phyloP scores from a whole-genome alignment of 64 coral and sea anemone species.

The Pachyseris speciosa region DNA sequence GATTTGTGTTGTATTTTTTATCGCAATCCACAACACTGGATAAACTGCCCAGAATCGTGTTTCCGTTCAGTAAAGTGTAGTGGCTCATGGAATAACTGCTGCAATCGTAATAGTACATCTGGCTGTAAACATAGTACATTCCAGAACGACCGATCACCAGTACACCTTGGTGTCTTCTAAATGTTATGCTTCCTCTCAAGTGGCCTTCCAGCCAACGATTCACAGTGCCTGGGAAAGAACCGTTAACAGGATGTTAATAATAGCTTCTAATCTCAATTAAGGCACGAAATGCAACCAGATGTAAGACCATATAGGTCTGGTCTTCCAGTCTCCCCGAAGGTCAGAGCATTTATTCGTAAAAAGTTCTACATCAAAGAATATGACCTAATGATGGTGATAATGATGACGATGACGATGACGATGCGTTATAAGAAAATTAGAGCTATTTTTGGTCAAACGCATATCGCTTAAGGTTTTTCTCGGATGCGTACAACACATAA shows the following conservation, averaged over 20 bases:
- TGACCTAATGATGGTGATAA: too few relatives aligned
- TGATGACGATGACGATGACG: too few relatives aligned
- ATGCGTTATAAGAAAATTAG: too few relatives aligned
- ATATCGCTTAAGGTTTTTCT: too few relatives aligned
- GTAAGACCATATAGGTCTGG: too few relatives aligned
- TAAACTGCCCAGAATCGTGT: constrained; percentile 65
- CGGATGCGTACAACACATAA: too few relatives aligned
- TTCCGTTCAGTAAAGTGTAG: constrained; percentile 72
- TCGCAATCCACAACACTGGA: constrained; percentile 59
- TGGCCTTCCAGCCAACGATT: constrained; percentile 60
- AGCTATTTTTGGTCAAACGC: too few relatives aligned
- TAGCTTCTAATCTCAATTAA: too few relatives aligned
- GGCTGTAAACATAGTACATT: constrained; percentile 92
- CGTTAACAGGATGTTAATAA: background rate
- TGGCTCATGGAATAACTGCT: constrained; percentile 69
- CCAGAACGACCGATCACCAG: constrained; percentile 61
- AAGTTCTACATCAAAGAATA: too few relatives aligned
- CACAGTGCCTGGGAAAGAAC: constrained; percentile 37
- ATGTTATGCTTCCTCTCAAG: constrained; percentile 40
- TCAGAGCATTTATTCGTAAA: too few relatives aligned
- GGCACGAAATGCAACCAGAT: too few relatives aligned
- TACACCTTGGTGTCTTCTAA: constrained; percentile 57
- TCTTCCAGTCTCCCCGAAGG: too few relatives aligned
- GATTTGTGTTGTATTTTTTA: constrained; percentile 85
- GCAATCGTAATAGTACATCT: constrained; percentile 95